Evolutionary conservation across 2,888 invertebrate species (phyloP).

Genomic region (Macaria liturata): DNA sequence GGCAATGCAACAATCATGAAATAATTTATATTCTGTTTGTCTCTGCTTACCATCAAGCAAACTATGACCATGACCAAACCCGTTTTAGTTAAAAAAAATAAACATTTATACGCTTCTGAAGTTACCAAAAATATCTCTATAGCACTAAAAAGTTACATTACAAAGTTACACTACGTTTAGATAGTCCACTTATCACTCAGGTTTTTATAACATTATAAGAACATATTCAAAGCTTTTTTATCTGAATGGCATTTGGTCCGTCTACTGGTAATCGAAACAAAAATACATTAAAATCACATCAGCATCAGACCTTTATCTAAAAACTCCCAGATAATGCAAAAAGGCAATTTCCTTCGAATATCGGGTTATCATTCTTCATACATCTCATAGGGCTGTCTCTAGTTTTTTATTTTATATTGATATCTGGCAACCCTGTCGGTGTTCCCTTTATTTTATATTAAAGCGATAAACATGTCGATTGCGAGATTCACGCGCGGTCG

Average conservation of each 20-base stretch:
- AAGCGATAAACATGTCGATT: constrained; percentile 83
- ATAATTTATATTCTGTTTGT: too few species aligned
- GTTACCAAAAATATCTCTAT: too few species aligned
- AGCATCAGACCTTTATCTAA: constrained; percentile 26
- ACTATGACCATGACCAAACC: too few species aligned
- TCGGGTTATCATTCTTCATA: constrained; percentile 70
- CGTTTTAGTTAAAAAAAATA: too few species aligned
- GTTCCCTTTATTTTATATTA: constrained; percentile 82
- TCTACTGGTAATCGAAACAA: not conserved
- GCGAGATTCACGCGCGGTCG: constrained; percentile 74
- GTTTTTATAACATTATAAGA: too few species aligned
- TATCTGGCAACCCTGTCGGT: constrained; percentile 38
- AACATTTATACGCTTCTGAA: too few species aligned
- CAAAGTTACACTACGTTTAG: too few species aligned
- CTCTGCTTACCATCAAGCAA: too few species aligned
- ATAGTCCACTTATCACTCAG: too few species aligned
- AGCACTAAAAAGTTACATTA: too few species aligned
- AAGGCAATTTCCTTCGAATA: constrained; percentile 70
- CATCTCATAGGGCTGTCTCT: constrained; percentile 40
- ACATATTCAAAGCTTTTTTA: too few species aligned
- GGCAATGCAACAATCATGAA: too few species aligned
- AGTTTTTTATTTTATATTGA: constrained; percentile 25
- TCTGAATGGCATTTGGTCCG: not conserved
- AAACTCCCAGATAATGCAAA: constrained; percentile 30
- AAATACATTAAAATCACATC: constrained; percentile 36